Percentiles rank a stretch among this genome's conserved stretches.
Evolutionary conservation across 2,888 invertebrate genomes (phyloP).

Genomic region (Seladonia tumulorum): DNA sequence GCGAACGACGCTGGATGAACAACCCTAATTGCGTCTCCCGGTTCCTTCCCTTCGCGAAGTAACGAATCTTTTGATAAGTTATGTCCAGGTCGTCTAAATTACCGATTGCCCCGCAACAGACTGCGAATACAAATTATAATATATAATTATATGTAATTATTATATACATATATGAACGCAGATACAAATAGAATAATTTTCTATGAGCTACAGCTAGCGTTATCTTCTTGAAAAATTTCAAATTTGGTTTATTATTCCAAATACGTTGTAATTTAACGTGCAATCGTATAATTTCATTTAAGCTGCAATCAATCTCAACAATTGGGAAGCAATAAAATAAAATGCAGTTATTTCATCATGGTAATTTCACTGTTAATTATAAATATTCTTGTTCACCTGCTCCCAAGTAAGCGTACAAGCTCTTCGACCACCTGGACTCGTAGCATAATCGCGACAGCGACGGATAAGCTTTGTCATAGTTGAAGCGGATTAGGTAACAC

Average conservation of each 20-base stretch:
- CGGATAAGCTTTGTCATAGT: conserved; percentile 85
- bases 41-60: conserved; percentile 75
- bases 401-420: conserved; percentile 88
- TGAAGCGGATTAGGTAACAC: conserved; percentile 88
- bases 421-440: conserved; percentile 88
- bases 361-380: not conserved
- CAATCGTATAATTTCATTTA: not conserved
- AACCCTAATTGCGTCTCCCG: conserved; percentile 80
- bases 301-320: not conserved
- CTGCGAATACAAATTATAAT: conserved; percentile 76
- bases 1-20: conserved; percentile 79
- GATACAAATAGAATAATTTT: too few species aligned
- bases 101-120: conserved; percentile 85
- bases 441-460: conserved; percentile 86
- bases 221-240: too few species aligned
- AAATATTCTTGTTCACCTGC: conserved; percentile 77
- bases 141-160: too few species aligned
- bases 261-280: too few species aligned
- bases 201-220: too few species aligned
- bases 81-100: conserved; percentile 81
- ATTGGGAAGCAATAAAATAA: not conserved
- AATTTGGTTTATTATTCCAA: too few species aligned
- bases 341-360: not conserved
- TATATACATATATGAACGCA: not conserved
- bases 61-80: conserved; percentile 82